Conservation (phyloP, 2,888 invertebrate genomes). For the Nomada flava region DNA sequence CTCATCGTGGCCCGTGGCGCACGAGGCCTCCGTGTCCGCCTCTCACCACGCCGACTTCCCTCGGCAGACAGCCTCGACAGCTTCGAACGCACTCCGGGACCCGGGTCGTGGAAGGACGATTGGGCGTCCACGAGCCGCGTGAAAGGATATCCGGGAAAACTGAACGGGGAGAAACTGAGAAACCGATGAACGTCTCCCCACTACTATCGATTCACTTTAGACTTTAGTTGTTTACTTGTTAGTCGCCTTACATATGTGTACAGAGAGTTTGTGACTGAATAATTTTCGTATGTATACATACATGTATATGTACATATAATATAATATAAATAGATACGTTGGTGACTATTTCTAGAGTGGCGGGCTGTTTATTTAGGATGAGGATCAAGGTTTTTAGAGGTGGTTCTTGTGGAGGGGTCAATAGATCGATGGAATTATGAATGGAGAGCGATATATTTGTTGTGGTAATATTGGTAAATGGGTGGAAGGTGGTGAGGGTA, state of each 20-base stretch:
- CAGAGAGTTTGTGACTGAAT: conserved; percentile 8
- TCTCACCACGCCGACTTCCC: conserved; percentile 59
- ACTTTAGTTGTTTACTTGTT: background rate
- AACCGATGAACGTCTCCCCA: conserved; percentile 20
- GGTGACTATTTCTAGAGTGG: no score
- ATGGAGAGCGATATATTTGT: conserved; percentile 47
- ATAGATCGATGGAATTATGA: conserved; percentile 31
- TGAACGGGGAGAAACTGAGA: conserved; percentile 57
- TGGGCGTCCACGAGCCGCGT: conserved; percentile 52
- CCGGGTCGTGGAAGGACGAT: conserved; percentile 65
- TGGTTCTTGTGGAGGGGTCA: conserved; percentile 5
- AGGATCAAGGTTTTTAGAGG: conserved; percentile 25
- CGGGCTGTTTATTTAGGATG: conserved; percentile 51
- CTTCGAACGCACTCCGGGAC: conserved; percentile 58
- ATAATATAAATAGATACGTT: no score
- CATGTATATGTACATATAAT: no score
- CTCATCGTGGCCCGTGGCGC: conserved; percentile 64
- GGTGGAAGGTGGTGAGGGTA: conserved; percentile 1
- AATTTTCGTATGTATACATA: background rate
- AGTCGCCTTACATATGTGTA: background rate
- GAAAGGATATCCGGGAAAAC: conserved; percentile 71
- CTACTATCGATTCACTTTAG: background rate
- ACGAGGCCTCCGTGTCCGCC: conserved; percentile 60
- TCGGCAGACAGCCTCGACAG: conserved; percentile 57
- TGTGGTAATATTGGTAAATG: conserved; percentile 40